phyloP scores from a whole-genome alignment of 2,888 invertebrate species.

The Sympetrum striolatum region DNA sequence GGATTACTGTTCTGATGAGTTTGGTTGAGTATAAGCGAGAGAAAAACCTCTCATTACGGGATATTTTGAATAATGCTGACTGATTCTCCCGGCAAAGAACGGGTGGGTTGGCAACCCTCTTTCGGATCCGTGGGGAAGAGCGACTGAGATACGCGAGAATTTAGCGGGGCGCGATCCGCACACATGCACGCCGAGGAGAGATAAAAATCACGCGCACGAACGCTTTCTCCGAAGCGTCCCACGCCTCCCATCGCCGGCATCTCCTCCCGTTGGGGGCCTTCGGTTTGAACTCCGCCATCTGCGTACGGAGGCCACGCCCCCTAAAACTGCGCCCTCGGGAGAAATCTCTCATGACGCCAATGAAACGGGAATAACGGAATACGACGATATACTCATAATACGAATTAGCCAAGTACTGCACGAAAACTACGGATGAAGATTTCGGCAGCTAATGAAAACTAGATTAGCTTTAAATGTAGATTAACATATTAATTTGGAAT shows the following conservation, averaged over 20 bases:
- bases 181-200: background rate
- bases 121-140: background rate
- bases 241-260: background rate
- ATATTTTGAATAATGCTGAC: too few species aligned
- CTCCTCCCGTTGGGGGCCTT: background rate
- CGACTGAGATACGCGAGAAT: background rate
- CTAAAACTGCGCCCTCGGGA: background rate
- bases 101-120: too few species aligned
- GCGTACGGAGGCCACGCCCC: background rate
- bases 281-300: background rate
- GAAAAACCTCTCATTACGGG: too few species aligned
- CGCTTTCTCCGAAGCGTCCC: slow-evolving; percentile 24
- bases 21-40: too few species aligned
- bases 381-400: too few species aligned
- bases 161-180: background rate
- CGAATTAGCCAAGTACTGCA: too few species aligned
- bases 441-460: too few species aligned
- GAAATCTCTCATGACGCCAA: background rate
- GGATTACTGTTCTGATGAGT: too few species aligned
- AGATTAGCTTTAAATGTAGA: too few species aligned
- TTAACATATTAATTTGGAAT: too few species aligned
- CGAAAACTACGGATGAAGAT: too few species aligned
- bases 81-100: too few species aligned
- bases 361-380: background rate
- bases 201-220: slow-evolving; percentile 18